phyloP scores from a whole-genome alignment of 2,113 vertebrate genomes.

The Malurus melanocephalus region DNA sequence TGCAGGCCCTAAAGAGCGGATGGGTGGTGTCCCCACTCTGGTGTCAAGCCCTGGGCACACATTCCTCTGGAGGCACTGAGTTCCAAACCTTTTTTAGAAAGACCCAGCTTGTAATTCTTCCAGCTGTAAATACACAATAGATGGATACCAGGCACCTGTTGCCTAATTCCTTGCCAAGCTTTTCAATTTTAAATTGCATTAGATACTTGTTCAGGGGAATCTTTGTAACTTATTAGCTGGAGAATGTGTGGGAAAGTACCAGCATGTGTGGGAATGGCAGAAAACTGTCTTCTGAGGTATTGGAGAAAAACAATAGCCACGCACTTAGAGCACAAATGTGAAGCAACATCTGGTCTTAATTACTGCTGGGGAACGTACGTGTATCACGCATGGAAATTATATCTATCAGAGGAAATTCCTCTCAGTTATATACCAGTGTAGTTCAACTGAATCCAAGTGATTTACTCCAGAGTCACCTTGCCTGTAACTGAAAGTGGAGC shows the following conservation, averaged over 20 bases:
- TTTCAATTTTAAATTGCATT: conserved; percentile 22
- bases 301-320: neutral
- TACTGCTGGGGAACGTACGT: neutral
- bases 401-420: conserved; percentile 52
- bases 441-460: neutral
- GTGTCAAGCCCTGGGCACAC: neutral
- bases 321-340: neutral
- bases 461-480: conserved; percentile 17
- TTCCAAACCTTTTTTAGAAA: conserved; percentile 53
- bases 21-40: neutral
- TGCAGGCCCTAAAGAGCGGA: neutral
- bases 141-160: conserved; percentile 56
- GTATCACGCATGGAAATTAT: conserved; percentile 28
- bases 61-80: neutral
- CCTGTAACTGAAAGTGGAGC: neutral
- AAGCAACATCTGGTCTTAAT: conserved; percentile 22
- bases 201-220: neutral
- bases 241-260: conserved; percentile 3
- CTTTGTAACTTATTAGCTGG: conserved; percentile 1
- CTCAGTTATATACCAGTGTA: neutral
- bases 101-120: neutral
- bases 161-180: neutral
- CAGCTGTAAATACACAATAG: neutral
- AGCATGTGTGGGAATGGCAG: conserved; percentile 1
- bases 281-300: conserved; percentile 14